Evolutionary conservation across 37 sponge, comb jelly and placozoan genomes (phyloP).

Genomic region (Cliona cf. orientalis): DNA sequence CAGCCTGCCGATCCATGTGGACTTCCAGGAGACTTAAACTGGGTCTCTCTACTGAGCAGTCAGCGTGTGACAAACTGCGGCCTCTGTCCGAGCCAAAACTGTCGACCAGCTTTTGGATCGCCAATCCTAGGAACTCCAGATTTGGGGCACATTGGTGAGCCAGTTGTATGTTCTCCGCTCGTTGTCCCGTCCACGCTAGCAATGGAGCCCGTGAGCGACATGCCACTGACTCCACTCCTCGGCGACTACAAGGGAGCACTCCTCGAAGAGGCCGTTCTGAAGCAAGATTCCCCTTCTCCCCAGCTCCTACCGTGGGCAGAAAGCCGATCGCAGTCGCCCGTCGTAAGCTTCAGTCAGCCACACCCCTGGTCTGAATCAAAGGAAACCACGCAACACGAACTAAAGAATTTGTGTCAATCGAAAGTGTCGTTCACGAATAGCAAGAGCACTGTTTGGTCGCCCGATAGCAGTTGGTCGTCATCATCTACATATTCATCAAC

Average conservation of each 20-base stretch:
- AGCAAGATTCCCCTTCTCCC: slow-evolving; percentile 65
- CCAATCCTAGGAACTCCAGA: slow-evolving; percentile 54
- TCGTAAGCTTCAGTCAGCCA: background rate
- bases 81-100: slow-evolving; percentile 24
- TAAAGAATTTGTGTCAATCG: background rate
- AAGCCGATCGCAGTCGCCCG: slow-evolving; percentile 43
- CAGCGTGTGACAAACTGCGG: slow-evolving; percentile 48
- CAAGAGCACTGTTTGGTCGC: slow-evolving; percentile 12
- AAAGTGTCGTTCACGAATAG: background rate
- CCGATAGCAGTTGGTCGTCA: slow-evolving; percentile 28
- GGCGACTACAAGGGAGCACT: slow-evolving; percentile 11
- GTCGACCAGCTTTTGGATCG: slow-evolving; percentile 33
- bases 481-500: slow-evolving; percentile 21
- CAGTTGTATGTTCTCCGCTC: slow-evolving; percentile 56
- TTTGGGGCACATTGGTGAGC: slow-evolving; percentile 44
- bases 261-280: slow-evolving; percentile 42
- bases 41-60: slow-evolving; percentile 68
- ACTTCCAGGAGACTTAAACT: slow-evolving; percentile 72
- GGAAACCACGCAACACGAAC: slow-evolving; percentile 33
- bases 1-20: slow-evolving; percentile 41
- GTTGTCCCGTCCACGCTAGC: slow-evolving; percentile 24
- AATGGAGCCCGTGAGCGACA: background rate
- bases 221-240: slow-evolving; percentile 7
- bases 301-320: slow-evolving; percentile 63
- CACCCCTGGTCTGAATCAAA: slow-evolving; percentile 88